Evolutionary conservation across 1,140 invertebrate genomes (phyloP), one percentile per base, ranked within the genome.

Genomic region (Dinothrombium tinctorium): DNA sequence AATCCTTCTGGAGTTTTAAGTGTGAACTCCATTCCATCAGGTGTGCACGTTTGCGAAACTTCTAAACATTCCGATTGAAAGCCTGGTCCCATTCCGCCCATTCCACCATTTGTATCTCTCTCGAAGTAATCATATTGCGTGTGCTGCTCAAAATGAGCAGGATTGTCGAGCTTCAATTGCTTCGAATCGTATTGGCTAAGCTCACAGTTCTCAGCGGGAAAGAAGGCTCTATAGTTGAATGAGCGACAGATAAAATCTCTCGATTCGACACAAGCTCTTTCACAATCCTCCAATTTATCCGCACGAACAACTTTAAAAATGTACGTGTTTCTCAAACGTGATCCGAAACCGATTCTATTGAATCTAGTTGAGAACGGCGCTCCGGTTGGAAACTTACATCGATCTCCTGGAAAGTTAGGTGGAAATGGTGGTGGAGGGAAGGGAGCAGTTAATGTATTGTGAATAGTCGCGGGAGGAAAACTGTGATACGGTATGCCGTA

Each of bases 21-120:
- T 2, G 76, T 83, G 51, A 89, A 86, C 56, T 84, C 81, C 80
- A 89, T 87, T 1, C 81, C 82, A 56, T 84, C 79, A 60, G 83
- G 77, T 51, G 76, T 83, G 57, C 82, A 89, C 1, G 76, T 72
- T 68, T 87, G 81, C 41, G 73, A 76, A 24, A 89, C 82, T 84
- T 48, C 37, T 9, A 47, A 26, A 44, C 42, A 48, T 11, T 44
- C 45, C n/a, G 38, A 20, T 12, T 28, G 12, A 26, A 15, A 33
- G 23, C 20, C 17, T n/a, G 26, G 19, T 4, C 41, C 42, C 5
- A 36, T 23, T 9, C 38, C 47, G n/a, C 35, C 32, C 12, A 43
- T 39, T 17, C 33, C 36, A 21, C 45, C 33, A 17, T 26, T 20
- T 14, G 39, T 37, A 24, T 50, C 45, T 45, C 77, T 62, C 57